phyloP scores from a whole-genome alignment of 2,797 vertebrate species.

The Pseudomugil gertrudae region DNA sequence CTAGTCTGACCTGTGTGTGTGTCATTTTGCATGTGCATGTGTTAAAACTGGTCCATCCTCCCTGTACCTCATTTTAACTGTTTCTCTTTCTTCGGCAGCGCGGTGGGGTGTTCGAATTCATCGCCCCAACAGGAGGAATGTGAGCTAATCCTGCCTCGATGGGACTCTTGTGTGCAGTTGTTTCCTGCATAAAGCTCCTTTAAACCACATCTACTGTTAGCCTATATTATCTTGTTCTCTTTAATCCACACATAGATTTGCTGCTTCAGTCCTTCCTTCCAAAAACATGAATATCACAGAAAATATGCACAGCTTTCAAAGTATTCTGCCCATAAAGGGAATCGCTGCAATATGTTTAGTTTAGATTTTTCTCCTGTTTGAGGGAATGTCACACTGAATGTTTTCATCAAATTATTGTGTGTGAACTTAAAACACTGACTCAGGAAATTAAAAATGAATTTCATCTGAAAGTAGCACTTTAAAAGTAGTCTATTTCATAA shows the following conservation, averaged over 20 bases:
- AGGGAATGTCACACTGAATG: background rate
- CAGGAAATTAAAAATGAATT: conserved; percentile 9
- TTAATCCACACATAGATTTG: conserved; percentile 6
- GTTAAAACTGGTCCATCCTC: conserved; percentile 7
- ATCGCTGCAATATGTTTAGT: background rate
- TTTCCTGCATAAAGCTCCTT: conserved; percentile 2
- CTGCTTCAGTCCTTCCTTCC: conserved; percentile 10
- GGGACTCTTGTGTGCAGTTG: background rate
- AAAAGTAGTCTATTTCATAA: background rate
- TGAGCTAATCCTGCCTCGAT: conserved; percentile 36
- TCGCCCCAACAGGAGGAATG: conserved; percentile 16
- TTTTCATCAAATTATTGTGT: conserved; percentile 29
- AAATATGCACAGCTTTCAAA: background rate
- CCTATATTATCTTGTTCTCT: background rate
- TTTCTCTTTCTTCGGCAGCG: conserved; percentile 53
- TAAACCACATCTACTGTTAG: background rate
- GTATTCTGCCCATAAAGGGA: background rate
- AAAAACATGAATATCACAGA: conserved; percentile 16
- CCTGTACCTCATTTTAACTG: conserved; percentile 7
- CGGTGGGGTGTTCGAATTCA: conserved; percentile 55
- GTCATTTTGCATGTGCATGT: conserved; percentile 11
- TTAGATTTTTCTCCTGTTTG: conserved; percentile 21
- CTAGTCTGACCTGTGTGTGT: background rate
- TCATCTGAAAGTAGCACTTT: conserved; percentile 5
- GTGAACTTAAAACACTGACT: background rate